Conservation (phyloP, 2,888 invertebrate genomes). For the Ectropis crepuscularia region DNA sequence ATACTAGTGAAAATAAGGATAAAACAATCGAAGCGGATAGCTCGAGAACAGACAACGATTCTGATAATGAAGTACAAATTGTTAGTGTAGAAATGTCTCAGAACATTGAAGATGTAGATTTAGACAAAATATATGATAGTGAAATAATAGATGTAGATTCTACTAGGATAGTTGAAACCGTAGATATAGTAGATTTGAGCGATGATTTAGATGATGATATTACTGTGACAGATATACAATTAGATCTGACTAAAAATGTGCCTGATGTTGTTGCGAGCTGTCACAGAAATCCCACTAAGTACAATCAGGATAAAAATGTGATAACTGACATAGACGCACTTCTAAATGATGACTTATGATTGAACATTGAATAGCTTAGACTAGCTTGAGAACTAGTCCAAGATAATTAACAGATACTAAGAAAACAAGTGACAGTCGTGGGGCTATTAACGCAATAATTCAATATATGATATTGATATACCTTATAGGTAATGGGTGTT, state of each 20-base stretch:
- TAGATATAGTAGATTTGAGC: constrained; percentile 73
- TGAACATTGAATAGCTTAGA: constrained; percentile 36
- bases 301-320: constrained; percentile 53
- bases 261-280: constrained; percentile 79
- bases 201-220: constrained; percentile 69
- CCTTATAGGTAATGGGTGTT: no score
- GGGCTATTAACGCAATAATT: neutral
- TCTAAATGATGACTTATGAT: constrained; percentile 68
- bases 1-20: constrained; percentile 52
- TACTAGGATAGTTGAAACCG: constrained; percentile 56
- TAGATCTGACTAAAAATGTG: constrained; percentile 69
- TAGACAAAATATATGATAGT: constrained; percentile 58
- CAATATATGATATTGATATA: no score
- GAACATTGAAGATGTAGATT: constrained; percentile 42
- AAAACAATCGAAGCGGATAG: constrained; percentile 1
- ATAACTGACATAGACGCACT: constrained; percentile 64
- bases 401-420: neutral
- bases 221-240: constrained; percentile 56
- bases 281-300: constrained; percentile 51
- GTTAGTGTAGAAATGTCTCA: constrained; percentile 63
- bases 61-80: constrained; percentile 75
- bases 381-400: no score
- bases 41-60: constrained; percentile 61
- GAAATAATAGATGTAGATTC: constrained; percentile 70
- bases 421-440: neutral